Percentiles rank a stretch among this genome's conserved stretches.
These are phyloP conservation scores for Drosophila ustulata DNA, from an alignment of 2,888 invertebrate species.

Conservation along the genomic window DNA sequence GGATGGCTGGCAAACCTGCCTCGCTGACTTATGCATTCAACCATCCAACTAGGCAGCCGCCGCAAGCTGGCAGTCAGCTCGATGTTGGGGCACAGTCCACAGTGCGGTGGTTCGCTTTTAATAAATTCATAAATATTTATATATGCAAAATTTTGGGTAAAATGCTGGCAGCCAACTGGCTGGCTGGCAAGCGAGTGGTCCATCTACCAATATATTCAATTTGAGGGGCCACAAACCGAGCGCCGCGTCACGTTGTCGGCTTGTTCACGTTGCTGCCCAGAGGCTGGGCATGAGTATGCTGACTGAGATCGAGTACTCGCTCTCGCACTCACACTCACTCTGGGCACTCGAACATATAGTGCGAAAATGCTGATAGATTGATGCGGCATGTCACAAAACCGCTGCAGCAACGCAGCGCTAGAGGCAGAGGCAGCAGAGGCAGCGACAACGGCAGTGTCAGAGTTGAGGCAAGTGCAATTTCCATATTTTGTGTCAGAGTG, in stretches of 20 bases:
- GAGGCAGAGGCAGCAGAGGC: slow-evolving; percentile 40
- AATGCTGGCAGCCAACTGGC: slow-evolving; percentile 67
- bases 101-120: slow-evolving; percentile 80
- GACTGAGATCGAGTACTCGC: slow-evolving; percentile 32
- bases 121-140: slow-evolving; percentile 86
- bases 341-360: slow-evolving; percentile 28
- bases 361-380: slow-evolving; percentile 77
- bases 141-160: slow-evolving; percentile 82
- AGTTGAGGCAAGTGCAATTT: slow-evolving; percentile 62
- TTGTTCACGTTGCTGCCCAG: slow-evolving; percentile 21
- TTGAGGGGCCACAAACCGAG: slow-evolving; percentile 42
- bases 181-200: slow-evolving; percentile 29
- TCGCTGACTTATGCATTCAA: slow-evolving; percentile 79
- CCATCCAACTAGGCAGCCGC: slow-evolving; percentile 66
- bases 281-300: slow-evolving; percentile 12
- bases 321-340: neutral
- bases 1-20: slow-evolving; percentile 37
- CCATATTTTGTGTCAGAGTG: slow-evolving; percentile 64
- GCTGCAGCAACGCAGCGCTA: slow-evolving; percentile 41
- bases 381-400: slow-evolving; percentile 79
- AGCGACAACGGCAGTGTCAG: slow-evolving; percentile 20
- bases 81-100: slow-evolving; percentile 16
- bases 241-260: slow-evolving; percentile 15
- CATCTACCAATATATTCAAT: slow-evolving; percentile 72
- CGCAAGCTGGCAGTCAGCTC: slow-evolving; percentile 31